Conservation (phyloP, 2,888 invertebrate genomes). For the Seladonia tumulorum region DNA sequence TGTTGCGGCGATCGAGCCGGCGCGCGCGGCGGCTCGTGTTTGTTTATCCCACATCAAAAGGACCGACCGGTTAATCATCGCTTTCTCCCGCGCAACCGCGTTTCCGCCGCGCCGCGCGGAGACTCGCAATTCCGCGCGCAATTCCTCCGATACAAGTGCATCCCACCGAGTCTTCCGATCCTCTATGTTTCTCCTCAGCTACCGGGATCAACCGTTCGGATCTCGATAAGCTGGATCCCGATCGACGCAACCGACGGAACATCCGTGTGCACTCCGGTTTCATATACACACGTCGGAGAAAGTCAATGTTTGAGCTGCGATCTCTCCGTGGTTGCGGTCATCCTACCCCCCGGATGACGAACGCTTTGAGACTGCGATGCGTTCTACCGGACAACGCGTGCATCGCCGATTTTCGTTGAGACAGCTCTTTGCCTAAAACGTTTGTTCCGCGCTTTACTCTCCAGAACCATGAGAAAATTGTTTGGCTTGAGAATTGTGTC, state of each 20-base stretch:
- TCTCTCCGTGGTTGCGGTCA: neutral
- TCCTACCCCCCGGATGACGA: neutral
- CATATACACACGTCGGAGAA: neutral
- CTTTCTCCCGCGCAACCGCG: constrained; percentile 59
- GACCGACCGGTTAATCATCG: constrained; percentile 76
- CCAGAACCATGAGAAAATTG: neutral
- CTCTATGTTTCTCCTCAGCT: neutral
- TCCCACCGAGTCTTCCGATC: neutral
- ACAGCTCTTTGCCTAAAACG: neutral
- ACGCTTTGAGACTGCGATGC: neutral
- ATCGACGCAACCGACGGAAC: neutral
- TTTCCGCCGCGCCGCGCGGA: constrained; percentile 16
- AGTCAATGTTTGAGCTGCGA: constrained; percentile 6
- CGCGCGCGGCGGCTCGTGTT: constrained; percentile 59
- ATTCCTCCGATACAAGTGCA: neutral
- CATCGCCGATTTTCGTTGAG: neutral
- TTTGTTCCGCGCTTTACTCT: neutral
- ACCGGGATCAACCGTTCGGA: neutral
- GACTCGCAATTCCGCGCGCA: neutral
- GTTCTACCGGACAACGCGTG: neutral
- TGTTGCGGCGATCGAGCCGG: constrained; percentile 69
- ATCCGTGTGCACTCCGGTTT: neutral
- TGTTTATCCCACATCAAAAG: constrained; percentile 81
- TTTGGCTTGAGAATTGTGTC: neutral
- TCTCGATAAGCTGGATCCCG: neutral